phyloP scores from a whole-genome alignment of 2,888 invertebrate species.

The Xylota sylvarum region DNA sequence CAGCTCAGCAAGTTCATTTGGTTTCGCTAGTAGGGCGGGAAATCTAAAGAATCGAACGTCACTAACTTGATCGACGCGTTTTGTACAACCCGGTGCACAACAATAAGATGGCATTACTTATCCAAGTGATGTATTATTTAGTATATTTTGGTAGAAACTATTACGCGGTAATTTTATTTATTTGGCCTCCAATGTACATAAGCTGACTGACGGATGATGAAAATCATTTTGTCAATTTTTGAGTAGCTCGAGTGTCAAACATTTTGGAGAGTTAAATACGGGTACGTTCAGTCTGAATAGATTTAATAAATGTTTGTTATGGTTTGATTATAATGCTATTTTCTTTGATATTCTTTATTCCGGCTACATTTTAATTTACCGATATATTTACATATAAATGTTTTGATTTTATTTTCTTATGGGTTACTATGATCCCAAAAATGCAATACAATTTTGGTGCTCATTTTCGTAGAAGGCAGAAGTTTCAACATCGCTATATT shows the following conservation, averaged over 20 bases:
- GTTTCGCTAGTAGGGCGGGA: conserved; percentile 43
- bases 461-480: too few species aligned
- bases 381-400: too few species aligned
- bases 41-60: conserved; percentile 31
- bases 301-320: neutral
- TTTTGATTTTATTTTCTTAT: too few species aligned
- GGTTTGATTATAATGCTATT: too few species aligned
- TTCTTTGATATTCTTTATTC: too few species aligned
- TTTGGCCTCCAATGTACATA: conserved; percentile 27
- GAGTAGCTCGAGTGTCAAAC: neutral
- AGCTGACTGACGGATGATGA: conserved; percentile 9
- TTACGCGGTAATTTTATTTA: conserved; percentile 57
- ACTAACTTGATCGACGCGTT: conserved; percentile 8
- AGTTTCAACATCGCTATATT: too few species aligned
- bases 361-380: too few species aligned
- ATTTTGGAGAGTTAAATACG: conserved; percentile 19
- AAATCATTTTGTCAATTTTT: conserved; percentile 26
- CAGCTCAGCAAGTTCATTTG: conserved; percentile 32
- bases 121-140: neutral
- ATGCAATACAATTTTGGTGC: too few species aligned
- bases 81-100: conserved; percentile 27
- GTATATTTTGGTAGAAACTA: conserved; percentile 15
- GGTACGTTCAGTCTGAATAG: conserved; percentile 1
- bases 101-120: conserved; percentile 27
- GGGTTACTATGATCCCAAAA: too few species aligned